A percentile compares a stretch with the other conserved stretches of the same genome.
These are phyloP conservation scores for Eristalis tenax DNA, from an alignment of 2,888 invertebrate genomes.

Conservation along the genomic window DNA sequence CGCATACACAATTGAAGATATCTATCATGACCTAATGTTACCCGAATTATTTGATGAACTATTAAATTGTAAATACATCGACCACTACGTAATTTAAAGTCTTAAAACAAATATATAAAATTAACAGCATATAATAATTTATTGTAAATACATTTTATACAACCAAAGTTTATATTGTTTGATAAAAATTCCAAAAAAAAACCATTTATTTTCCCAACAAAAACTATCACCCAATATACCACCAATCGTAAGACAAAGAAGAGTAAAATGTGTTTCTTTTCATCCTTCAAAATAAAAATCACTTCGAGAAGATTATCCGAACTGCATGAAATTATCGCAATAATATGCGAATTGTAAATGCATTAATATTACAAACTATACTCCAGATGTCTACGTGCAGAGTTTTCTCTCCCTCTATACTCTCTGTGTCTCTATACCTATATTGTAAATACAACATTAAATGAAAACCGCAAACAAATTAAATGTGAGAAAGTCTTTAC, in stretches of 20 bases:
- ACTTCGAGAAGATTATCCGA: background rate
- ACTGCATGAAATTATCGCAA: background rate
- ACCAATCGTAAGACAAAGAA: conserved; percentile 14
- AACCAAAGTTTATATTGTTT: background rate
- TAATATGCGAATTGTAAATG: conserved; percentile 17
- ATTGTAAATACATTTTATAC: conserved; percentile 55
- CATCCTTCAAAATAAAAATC: background rate
- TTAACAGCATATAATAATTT: conserved; percentile 15
- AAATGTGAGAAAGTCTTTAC: background rate
- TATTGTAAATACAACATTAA: conserved; percentile 56
- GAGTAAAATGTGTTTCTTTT: background rate
- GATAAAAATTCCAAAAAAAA: conserved; percentile 15
- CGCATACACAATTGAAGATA: background rate
- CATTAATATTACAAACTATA: too few relatives aligned
- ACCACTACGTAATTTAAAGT: conserved; percentile 64
- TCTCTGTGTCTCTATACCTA: conserved; percentile 22
- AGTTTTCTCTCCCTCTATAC: conserved; percentile 43
- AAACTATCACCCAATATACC: background rate
- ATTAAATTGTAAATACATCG: conserved; percentile 66
- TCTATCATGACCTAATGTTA: background rate
- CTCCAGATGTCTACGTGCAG: conserved; percentile 43
- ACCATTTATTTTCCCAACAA: background rate
- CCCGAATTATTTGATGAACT: background rate
- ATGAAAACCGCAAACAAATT: conserved; percentile 14
- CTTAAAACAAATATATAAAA: background rate